These are phyloP conservation scores for Orgyia antiqua DNA, from an alignment of 2,888 invertebrate genomes.

Conservation along the genomic window DNA sequence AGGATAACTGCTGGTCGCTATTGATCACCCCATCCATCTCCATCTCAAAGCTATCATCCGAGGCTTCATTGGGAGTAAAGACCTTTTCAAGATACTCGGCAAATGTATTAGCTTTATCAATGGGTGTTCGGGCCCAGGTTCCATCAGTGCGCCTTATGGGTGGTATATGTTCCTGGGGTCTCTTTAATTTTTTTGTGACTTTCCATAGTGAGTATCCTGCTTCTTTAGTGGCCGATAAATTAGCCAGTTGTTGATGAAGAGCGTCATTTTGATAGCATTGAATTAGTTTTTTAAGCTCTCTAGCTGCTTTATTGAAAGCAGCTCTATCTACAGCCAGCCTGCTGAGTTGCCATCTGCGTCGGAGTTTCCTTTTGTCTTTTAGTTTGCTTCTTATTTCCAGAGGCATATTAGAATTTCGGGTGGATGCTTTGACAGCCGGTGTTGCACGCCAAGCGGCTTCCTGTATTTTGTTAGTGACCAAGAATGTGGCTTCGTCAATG, in stretches of 20 bases:
- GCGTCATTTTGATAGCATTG: not conserved
- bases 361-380: not conserved
- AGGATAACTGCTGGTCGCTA: not conserved
- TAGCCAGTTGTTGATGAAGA: not conserved
- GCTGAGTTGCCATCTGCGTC: not conserved
- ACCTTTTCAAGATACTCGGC: not conserved
- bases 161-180: not conserved
- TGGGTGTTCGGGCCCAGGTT: not conserved
- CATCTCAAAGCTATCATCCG: too few species aligned
- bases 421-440: not conserved
- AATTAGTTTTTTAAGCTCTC: not conserved
- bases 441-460: not conserved
- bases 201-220: constrained; percentile 4
- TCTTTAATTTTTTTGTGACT: constrained; percentile 1
- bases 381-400: not conserved
- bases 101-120: not conserved
- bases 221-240: not conserved
- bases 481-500: not conserved
- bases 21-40: not conserved
- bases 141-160: not conserved
- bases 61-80: not conserved
- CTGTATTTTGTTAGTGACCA: too few species aligned
- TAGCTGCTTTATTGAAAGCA: not conserved
- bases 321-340: too few species aligned
- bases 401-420: not conserved